Evolutionary conservation across 2,888 invertebrate species (phyloP).

Genomic region (Caenorhabditis sinica): DNA sequence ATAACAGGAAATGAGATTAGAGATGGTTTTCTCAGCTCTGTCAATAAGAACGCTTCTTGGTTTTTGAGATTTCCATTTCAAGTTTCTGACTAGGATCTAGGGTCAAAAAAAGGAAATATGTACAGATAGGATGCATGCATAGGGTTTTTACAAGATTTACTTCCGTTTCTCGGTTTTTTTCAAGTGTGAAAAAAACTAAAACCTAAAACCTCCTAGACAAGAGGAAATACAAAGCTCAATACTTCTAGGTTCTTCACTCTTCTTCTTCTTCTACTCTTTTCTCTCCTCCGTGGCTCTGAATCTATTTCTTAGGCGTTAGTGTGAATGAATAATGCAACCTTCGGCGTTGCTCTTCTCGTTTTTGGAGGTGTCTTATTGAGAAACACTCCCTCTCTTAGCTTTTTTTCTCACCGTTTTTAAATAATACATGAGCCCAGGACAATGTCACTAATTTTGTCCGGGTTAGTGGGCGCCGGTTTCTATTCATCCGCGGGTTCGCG

Average conservation of each 20-base stretch:
- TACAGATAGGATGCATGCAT: too few species aligned
- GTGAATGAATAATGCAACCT: conserved; percentile 45
- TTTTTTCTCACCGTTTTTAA: conserved; percentile 42
- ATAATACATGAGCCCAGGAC: conserved; percentile 53
- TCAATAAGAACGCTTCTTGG: not conserved
- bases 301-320: conserved; percentile 19
- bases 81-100: too few species aligned
- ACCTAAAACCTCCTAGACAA: not conserved
- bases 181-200: not conserved
- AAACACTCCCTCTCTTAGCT: not conserved
- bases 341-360: conserved; percentile 9
- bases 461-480: conserved; percentile 6
- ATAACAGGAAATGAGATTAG: conserved; percentile 11
- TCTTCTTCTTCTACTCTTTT: not conserved
- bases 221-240: conserved; percentile 13
- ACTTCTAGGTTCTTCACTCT: not conserved
- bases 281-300: not conserved
- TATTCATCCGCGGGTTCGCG: conserved; percentile 28
- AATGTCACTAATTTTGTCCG: conserved; percentile 43
- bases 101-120: too few species aligned
- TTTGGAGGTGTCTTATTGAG: conserved; percentile 23
- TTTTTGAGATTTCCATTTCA: conserved; percentile 2
- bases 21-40: not conserved
- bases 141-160: not conserved
- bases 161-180: not conserved